Conservation (phyloP, 2,113 vertebrate species). For the Nestor notabilis region DNA sequence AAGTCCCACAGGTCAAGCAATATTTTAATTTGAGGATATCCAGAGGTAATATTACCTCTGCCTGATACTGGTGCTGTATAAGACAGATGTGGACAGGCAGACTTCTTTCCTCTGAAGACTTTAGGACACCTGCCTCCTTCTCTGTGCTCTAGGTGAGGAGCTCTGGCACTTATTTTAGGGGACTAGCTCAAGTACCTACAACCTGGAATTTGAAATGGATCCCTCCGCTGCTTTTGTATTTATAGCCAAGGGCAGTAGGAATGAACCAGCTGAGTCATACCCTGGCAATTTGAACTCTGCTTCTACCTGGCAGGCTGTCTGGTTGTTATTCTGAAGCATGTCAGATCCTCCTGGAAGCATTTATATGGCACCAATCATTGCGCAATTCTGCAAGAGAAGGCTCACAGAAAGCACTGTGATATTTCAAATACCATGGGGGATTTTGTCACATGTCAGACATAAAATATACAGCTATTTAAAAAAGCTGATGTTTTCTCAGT, state of each 20-base stretch:
- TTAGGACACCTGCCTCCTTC: not conserved
- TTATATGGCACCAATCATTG: not conserved
- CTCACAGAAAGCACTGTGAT: not conserved
- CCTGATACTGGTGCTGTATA: not conserved
- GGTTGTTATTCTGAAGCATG: not conserved
- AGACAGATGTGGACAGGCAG: rapidly evolving
- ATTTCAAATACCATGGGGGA: not conserved
- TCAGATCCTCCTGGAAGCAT: not conserved
- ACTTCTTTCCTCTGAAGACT: not conserved
- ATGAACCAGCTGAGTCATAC: not conserved
- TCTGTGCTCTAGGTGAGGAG: not conserved
- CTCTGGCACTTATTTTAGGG: not conserved
- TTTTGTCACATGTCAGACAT: not conserved
- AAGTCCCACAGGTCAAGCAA: not conserved
- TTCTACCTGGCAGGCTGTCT: slow-evolving; percentile 5
- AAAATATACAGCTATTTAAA: not conserved
- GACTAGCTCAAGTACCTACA: not conserved
- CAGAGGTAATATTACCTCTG: not conserved
- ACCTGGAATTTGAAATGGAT: not conserved
- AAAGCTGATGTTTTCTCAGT: not conserved
- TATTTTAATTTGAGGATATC: not conserved
- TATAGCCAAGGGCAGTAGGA: not conserved
- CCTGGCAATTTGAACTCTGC: not conserved
- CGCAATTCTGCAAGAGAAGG: not conserved
- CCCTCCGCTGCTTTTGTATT: not conserved